Evolutionary conservation across 2,113 vertebrate species (phyloP).

Genomic region (Drymodes brunneopygia): DNA sequence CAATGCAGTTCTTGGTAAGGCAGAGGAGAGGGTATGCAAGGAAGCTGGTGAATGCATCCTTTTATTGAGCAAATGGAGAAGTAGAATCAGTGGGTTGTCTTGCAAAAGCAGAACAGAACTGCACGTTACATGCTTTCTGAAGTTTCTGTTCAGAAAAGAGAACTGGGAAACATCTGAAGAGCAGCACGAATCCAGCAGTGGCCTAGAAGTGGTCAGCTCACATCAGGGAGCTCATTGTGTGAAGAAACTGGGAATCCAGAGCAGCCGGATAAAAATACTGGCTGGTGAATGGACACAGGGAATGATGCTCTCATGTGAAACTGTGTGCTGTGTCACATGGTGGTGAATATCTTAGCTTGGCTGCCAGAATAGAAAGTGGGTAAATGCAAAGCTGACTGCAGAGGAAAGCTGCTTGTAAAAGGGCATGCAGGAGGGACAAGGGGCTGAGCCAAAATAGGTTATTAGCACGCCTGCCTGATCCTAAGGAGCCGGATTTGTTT

Average conservation of each 20-base stretch:
- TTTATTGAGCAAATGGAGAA: neutral
- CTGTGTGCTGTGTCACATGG: neutral
- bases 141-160: neutral
- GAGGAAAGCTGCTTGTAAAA: conserved; percentile 3
- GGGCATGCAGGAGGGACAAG: neutral
- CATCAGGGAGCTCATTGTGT: conserved; percentile 4
- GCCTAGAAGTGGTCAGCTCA: neutral
- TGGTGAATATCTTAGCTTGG: neutral
- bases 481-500: neutral
- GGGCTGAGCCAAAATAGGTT: neutral
- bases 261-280: neutral
- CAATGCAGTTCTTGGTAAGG: neutral
- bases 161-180: neutral
- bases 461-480: neutral
- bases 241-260: neutral
- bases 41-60: neutral
- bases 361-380: conserved; percentile 31
- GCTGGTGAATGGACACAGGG: neutral
- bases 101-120: conserved; percentile 1
- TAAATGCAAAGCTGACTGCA: neutral
- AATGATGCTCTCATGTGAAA: neutral
- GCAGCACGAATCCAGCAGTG: rapidly evolving
- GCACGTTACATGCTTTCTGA: neutral
- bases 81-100: neutral
- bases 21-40: neutral